Conservation (phyloP, 2,888 invertebrate species). For the Xestia c-nigrum region DNA sequence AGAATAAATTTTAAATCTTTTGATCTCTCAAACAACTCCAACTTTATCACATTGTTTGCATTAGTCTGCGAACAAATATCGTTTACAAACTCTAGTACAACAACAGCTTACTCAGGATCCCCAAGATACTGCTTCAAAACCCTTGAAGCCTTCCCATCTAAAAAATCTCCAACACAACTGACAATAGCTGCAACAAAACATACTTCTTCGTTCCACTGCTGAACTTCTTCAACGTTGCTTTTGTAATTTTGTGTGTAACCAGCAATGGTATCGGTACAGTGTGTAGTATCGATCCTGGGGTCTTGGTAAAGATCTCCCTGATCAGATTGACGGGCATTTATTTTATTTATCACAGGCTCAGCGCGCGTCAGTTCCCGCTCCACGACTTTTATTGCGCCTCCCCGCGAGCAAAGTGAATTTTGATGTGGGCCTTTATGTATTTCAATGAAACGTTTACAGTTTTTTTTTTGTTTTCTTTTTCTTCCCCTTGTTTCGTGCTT, state of each 20-base stretch:
- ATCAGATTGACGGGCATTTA: slow-evolving; percentile 72
- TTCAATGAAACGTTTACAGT: slow-evolving; percentile 81
- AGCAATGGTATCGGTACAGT: slow-evolving; percentile 53
- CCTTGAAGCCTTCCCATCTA: slow-evolving; percentile 52
- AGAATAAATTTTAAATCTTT: slow-evolving; percentile 63
- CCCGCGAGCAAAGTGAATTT: slow-evolving; percentile 86
- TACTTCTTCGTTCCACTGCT: slow-evolving; percentile 37
- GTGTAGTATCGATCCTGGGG: slow-evolving; percentile 43
- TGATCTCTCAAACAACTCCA: slow-evolving; percentile 55
- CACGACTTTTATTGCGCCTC: slow-evolving; percentile 77
- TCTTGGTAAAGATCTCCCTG: slow-evolving; percentile 63
- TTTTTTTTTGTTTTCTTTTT: slow-evolving; percentile 63
- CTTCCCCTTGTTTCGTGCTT: slow-evolving; percentile 54
- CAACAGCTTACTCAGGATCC: slow-evolving; percentile 67
- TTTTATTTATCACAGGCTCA: slow-evolving; percentile 77
- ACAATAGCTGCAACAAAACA: slow-evolving; percentile 41
- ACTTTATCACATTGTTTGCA: slow-evolving; percentile 62
- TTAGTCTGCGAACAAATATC: slow-evolving; percentile 60
- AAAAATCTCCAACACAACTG: slow-evolving; percentile 61
- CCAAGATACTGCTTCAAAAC: slow-evolving; percentile 61
- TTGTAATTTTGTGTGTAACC: slow-evolving; percentile 25
- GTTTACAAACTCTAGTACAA: slow-evolving; percentile 63
- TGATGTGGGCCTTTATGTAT: slow-evolving; percentile 84
- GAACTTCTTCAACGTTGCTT: slow-evolving; percentile 9
- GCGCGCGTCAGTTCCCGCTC: slow-evolving; percentile 70